Base-by-base conservation (phyloP, 2,113 vertebrate genomes). In the Bagarius yarrelli region DNA sequence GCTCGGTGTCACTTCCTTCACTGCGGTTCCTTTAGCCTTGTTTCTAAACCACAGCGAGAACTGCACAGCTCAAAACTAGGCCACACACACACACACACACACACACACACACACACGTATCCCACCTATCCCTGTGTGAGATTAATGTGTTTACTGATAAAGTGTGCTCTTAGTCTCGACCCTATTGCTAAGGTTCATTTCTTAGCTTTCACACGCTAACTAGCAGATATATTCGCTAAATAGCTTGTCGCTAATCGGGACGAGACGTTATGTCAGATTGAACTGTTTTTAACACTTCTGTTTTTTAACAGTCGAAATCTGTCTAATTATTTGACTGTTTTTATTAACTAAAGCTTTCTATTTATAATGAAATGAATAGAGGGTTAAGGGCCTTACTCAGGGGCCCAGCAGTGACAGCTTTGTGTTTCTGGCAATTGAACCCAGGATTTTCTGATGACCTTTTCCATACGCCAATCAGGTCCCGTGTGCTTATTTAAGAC, bases 131-230 rank as follows among this genome's bases (percentile, higher is more conserved):
- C 53, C 34, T 32, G 57, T 19, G 69, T 72, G 30, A 81, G 75
- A 81, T 74, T 36, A 84, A 81, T 55, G 77, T 75, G 36, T 63
- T 67, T 52, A n/a, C 64, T 30, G 64, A 25, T 25, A 30, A 32
- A 14, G 47, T 21, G 16, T 63, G 44, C 40, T 52, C 44, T 27
- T 19, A 52, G 19, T 30, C 36, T 47, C 21, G 21, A 56, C 50
- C 63, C 67, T 69, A 59, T 64, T 44, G 34, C 52, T 57, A 36
- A 69, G 19, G 40, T 32, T 50, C 75, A 32, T 57, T 30, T 50
- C 75, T 63, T 50, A 30, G 13, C 63, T 40, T 21, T 53, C 30
- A 36, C 14, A 14, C 18, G 13, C 27, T 74, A 59, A 75, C 11
- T n/a, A n/a, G n/a, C n/a, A 6, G 21, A 27, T 15, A 34, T 52